These are phyloP conservation scores for Hippopotamyrus pictus DNA, from an alignment of 2,797 vertebrate genomes.

Conservation along the genomic window DNA sequence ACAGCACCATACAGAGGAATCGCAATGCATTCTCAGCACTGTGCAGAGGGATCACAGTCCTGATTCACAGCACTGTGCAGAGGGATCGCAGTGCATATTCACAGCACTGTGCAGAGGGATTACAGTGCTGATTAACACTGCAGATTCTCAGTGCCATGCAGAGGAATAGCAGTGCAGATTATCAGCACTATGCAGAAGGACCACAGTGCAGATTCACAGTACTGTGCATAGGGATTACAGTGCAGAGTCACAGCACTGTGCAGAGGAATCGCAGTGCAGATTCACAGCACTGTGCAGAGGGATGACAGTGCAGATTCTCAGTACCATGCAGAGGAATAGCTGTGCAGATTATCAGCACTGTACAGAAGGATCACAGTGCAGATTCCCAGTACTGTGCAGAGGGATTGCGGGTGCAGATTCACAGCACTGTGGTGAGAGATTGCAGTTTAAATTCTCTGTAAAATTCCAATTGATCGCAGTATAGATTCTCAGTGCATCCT, in stretches of 20 bases:
- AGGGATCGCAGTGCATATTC: not conserved
- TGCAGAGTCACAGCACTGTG: not conserved
- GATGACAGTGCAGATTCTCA: not conserved
- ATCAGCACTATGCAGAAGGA: not conserved
- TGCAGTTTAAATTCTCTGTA: not conserved
- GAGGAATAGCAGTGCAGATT: not conserved
- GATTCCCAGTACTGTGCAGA: not conserved
- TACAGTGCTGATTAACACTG: not conserved
- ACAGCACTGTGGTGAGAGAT: not conserved
- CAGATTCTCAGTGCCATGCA: not conserved
- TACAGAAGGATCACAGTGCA: not conserved
- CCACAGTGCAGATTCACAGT: not conserved
- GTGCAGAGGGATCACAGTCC: not conserved
- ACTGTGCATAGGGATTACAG: not conserved
- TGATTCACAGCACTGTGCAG: not conserved
- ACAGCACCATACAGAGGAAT: not conserved
- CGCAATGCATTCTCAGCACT: not conserved
- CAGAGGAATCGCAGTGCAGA: not conserved
- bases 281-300: not conserved
- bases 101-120: not conserved
- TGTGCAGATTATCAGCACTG: not conserved
- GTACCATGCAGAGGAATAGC: not conserved
- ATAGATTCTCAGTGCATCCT: not conserved
- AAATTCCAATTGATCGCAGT: not conserved
- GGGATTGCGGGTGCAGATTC: not conserved